Percentiles rank a stretch among this genome's conserved stretches.
These are phyloP conservation scores for Tachyglossus aculeatus DNA, from an alignment of 2,797 vertebrate species.

Conservation along the genomic window DNA sequence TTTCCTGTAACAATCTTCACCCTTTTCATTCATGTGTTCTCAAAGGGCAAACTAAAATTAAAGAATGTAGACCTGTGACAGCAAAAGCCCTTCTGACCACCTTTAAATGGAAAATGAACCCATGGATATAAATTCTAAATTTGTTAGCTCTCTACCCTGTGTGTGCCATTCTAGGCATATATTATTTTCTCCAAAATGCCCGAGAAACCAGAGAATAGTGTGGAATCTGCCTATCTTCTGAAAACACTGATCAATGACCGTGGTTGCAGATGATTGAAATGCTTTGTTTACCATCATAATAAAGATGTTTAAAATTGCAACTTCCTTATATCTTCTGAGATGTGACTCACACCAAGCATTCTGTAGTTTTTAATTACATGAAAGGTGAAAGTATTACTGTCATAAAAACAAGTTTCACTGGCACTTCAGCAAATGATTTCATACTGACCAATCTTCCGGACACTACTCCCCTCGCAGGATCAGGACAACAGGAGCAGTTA, in stretches of 20 bases:
- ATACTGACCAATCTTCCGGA: not conserved
- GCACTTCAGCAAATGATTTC: not conserved
- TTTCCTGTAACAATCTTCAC: no score
- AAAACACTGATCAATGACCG: not conserved
- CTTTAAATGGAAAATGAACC: no score
- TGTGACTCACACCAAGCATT: not conserved
- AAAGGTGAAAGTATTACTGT: not conserved
- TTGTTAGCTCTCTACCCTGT: no score
- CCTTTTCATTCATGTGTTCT: no score
- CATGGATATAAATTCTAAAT: no score
- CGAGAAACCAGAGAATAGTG: not conserved
- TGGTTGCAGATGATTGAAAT: not conserved
- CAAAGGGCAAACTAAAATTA: no score
- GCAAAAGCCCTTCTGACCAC: no score
- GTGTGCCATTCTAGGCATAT: not conserved
- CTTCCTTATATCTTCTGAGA: not conserved
- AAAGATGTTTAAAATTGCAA: not conserved
- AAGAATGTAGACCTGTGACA: no score
- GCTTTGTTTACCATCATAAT: not conserved
- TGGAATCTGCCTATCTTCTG: not conserved
- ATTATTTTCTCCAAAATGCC: not conserved
- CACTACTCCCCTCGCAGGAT: not conserved
- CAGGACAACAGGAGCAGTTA: not conserved
- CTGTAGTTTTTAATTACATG: not conserved
- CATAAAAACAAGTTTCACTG: not conserved